A percentile compares a stretch with the other conserved stretches of the same genome.
Conservation (phyloP, 2,797 vertebrate species). For the Liparis tanakae region DNA sequence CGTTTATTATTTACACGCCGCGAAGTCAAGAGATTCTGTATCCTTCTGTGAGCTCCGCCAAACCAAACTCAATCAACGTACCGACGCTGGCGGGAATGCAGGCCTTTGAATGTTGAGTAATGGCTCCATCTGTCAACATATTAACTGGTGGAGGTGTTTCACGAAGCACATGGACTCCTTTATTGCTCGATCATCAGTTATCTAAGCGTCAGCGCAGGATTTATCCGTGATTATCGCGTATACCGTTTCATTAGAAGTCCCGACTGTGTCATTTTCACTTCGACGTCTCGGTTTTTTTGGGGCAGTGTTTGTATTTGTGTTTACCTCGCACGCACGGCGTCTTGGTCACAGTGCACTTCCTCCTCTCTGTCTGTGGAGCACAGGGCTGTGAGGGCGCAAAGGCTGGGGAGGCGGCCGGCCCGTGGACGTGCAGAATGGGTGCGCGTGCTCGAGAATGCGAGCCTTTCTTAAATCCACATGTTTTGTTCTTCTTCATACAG, state of each 20-base stretch:
- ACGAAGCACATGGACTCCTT: constrained; percentile 33
- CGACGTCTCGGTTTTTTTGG: neutral
- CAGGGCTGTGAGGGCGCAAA: constrained; percentile 77
- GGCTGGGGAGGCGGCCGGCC: constrained; percentile 72
- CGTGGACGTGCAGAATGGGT: constrained; percentile 83
- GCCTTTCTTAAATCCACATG: constrained; percentile 95
- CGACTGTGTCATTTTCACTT: neutral
- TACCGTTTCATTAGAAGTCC: neutral
- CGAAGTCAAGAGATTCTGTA: constrained; percentile 69
- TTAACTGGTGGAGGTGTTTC: constrained; percentile 43
- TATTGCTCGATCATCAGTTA: constrained; percentile 27
- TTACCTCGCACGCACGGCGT: constrained; percentile 87
- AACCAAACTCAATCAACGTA: constrained; percentile 73
- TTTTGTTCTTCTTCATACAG: constrained; percentile 94
- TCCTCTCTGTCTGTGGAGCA: constrained; percentile 84
- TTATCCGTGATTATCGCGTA: neutral
- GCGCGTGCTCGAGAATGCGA: constrained; percentile 86
- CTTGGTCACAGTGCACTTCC: constrained; percentile 88
- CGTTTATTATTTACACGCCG: constrained; percentile 75
- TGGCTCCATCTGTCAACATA: constrained; percentile 51
- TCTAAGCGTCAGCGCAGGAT: constrained; percentile 5
- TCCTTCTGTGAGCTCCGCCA: constrained; percentile 62
- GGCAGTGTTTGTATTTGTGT: constrained; percentile 5
- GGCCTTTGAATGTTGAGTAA: constrained; percentile 51
- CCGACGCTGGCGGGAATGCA: constrained; percentile 44